These are phyloP conservation scores for Bellardia bayeri DNA, from an alignment of 2,888 invertebrate species.

Conservation along the genomic window DNA sequence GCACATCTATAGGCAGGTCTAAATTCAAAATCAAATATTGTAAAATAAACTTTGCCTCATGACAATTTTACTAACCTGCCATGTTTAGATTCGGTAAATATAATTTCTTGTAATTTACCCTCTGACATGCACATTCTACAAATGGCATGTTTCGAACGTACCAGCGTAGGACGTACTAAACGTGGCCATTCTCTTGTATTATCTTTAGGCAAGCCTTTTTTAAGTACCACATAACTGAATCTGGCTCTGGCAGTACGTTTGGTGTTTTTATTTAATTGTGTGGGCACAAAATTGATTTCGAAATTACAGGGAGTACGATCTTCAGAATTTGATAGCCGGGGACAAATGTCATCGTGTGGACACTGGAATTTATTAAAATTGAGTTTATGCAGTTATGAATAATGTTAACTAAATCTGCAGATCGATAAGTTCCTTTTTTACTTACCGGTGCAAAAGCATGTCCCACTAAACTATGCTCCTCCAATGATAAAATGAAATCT, in stretches of 20 bases:
- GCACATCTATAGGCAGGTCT: constrained; percentile 90
- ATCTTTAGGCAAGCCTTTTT: constrained; percentile 87
- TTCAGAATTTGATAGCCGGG: constrained; percentile 85
- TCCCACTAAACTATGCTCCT: constrained; percentile 83
- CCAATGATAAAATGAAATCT: constrained; percentile 89
- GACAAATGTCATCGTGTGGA: constrained; percentile 92
- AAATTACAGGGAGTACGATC: constrained; percentile 92
- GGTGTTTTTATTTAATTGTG: constrained; percentile 85
- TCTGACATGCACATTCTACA: constrained; percentile 91
- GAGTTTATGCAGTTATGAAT: not conserved
- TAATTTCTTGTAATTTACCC: constrained; percentile 90
- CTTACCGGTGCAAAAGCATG: constrained; percentile 92
- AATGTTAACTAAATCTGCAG: too few relatives aligned
- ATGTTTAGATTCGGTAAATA: constrained; percentile 90
- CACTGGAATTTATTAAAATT: constrained; percentile 85
- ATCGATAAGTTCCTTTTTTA: constrained; percentile 60
- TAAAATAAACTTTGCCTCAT: not conserved
- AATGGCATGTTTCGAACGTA: constrained; percentile 89
- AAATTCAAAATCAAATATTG: constrained; percentile 73
- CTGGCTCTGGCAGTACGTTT: constrained; percentile 85
- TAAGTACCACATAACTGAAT: constrained; percentile 92
- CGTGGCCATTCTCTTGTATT: constrained; percentile 90
- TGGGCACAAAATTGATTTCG: constrained; percentile 86
- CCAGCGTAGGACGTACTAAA: constrained; percentile 89
- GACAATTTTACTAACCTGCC: constrained; percentile 86